These are phyloP conservation scores for Plectropomus leopardus DNA, from an alignment of 2,113 vertebrate genomes.

Conservation along the genomic window DNA sequence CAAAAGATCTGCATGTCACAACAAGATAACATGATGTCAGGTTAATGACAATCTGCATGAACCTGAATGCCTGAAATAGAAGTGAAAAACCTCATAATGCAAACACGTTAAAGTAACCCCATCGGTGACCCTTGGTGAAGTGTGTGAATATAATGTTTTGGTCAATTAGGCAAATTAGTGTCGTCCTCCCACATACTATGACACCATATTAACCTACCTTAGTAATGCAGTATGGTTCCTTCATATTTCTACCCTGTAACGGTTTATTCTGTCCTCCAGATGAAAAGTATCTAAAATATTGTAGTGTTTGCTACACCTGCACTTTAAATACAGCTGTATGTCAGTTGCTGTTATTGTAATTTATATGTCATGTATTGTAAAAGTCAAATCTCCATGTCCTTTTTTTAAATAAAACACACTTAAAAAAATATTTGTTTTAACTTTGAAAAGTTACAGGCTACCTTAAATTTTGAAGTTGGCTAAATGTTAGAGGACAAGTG, in stretches of 20 bases:
- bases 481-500: too few relatives aligned
- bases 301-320: too few relatives aligned
- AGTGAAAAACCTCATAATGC: not conserved
- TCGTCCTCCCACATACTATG: constrained; percentile 22
- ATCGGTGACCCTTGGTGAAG: constrained; percentile 8
- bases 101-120: constrained; percentile 11
- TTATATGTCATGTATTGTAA: too few relatives aligned
- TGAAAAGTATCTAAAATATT: not conserved
- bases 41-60: not conserved
- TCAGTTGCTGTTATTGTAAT: not conserved
- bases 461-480: too few relatives aligned
- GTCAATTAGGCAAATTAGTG: constrained; percentile 26
- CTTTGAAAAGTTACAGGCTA: too few relatives aligned
- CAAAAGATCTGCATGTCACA: not conserved
- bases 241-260: not conserved
- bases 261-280: not conserved
- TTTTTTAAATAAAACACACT: too few relatives aligned
- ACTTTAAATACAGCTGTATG: not conserved
- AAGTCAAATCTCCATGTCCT: too few relatives aligned
- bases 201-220: not conserved
- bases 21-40: not conserved
- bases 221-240: not conserved
- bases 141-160: not conserved
- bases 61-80: not conserved
- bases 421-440: too few relatives aligned